Conservation (phyloP, 2,113 vertebrate species). For the Oreocharis arfaki region DNA sequence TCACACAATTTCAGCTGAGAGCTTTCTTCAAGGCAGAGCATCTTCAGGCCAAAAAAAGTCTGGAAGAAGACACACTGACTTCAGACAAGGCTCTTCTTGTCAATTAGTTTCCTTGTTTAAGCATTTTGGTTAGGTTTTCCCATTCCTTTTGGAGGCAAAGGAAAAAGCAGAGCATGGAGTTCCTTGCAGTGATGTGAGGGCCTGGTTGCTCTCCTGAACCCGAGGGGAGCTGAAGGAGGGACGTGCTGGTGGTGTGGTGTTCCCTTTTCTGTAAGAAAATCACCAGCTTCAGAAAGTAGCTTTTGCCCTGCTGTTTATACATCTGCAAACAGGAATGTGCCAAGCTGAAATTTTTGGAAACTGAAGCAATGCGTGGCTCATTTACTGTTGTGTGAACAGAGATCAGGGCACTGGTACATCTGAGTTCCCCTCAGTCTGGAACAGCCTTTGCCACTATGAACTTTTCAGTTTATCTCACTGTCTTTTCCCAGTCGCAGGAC, state of each 20-base stretch:
- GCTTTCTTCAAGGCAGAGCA: slow-evolving; percentile 28
- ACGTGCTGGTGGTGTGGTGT: background rate
- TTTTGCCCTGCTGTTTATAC: background rate
- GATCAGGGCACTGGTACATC: background rate
- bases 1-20: background rate
- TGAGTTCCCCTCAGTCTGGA: background rate
- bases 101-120: background rate
- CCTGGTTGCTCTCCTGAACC: background rate
- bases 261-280: background rate
- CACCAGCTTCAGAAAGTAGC: background rate
- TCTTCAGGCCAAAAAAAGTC: background rate
- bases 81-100: background rate
- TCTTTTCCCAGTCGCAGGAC: background rate
- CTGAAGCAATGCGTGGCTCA: background rate
- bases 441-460: background rate
- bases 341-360: background rate
- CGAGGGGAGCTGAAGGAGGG: background rate
- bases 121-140: background rate
- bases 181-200: background rate
- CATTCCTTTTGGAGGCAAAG: background rate
- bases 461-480: background rate
- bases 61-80: background rate
- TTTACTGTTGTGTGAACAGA: background rate
- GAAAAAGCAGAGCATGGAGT: background rate
- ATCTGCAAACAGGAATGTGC: background rate